Evolutionary conservation across 1,140 invertebrate genomes (phyloP).

Genomic region (Rhizoglyphus robini): DNA sequence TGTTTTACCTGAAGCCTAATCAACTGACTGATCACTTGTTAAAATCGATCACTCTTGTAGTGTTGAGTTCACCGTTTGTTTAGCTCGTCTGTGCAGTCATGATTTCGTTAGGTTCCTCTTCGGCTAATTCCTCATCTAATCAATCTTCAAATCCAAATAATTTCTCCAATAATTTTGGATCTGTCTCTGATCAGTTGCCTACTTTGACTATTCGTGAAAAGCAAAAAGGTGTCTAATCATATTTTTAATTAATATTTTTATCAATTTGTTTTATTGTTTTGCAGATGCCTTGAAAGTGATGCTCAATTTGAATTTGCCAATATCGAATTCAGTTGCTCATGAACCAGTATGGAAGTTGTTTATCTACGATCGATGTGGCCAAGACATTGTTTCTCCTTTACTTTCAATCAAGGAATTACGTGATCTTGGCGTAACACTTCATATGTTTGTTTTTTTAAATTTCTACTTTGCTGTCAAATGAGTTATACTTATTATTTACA

Average conservation of each 20-base stretch:
- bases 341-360: conserved; percentile 45
- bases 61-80: too few relatives aligned
- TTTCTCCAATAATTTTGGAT: not conserved
- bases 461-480: not conserved
- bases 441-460: conserved; percentile 54
- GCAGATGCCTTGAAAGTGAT: conserved; percentile 22
- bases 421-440: conserved; percentile 89
- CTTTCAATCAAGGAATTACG: conserved; percentile 88
- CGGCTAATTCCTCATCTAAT: not conserved
- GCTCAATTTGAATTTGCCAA: conserved; percentile 24
- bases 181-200: not conserved
- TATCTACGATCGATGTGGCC: conserved; percentile 86
- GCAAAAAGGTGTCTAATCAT: not conserved
- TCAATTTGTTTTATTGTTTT: not conserved
- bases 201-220: conserved; percentile 7
- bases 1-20: too few relatives aligned
- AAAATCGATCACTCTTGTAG: not conserved
- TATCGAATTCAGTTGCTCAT: conserved; percentile 8
- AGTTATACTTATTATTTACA: conserved; percentile 33
- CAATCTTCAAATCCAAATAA: not conserved
- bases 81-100: not conserved
- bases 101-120: not conserved
- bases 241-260: not conserved
- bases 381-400: conserved; percentile 95
- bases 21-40: too few relatives aligned